These are phyloP conservation scores for Drosophila ogumai DNA, from an alignment of 1,140 invertebrate genomes.

Conservation along the genomic window DNA sequence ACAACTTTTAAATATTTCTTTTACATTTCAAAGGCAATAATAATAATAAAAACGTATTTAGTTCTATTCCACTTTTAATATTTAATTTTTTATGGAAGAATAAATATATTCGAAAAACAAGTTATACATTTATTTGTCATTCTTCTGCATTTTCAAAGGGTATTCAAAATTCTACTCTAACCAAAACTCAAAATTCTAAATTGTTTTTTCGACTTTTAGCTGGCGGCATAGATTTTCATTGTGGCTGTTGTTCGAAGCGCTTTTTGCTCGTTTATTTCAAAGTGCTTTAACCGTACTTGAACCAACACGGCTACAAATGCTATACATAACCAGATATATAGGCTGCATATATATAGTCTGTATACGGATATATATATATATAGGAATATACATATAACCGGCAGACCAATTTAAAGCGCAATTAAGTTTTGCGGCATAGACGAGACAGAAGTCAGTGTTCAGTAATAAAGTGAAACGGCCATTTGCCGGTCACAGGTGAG, in stretches of 20 bases:
- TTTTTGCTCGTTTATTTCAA: slow-evolving; percentile 45
- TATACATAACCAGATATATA: not conserved
- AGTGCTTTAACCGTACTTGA: slow-evolving; percentile 57
- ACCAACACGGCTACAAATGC: slow-evolving; percentile 34
- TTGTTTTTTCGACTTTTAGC: slow-evolving; percentile 8
- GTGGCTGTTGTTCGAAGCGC: slow-evolving; percentile 37
- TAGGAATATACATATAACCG: not conserved
- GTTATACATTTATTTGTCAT: no score
- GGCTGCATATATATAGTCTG: not conserved
- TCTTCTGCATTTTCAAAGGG: not conserved
- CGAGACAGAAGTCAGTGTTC: slow-evolving; percentile 41
- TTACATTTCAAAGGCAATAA: no score
- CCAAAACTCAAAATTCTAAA: no score
- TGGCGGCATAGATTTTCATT: slow-evolving; percentile 38
- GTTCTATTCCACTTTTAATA: no score
- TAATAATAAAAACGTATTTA: no score
- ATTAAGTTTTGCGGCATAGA: slow-evolving; percentile 61
- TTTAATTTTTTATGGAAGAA: no score
- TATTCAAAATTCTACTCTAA: not conserved
- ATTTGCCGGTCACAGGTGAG: slow-evolving; percentile 33
- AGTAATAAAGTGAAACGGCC: slow-evolving; percentile 34
- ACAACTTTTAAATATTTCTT: no score
- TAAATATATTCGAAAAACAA: no score
- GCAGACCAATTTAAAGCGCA: slow-evolving; percentile 55
- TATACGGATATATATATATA: not conserved